Conservation (phyloP, 2,888 invertebrate genomes). For the Aplocera efformata region DNA sequence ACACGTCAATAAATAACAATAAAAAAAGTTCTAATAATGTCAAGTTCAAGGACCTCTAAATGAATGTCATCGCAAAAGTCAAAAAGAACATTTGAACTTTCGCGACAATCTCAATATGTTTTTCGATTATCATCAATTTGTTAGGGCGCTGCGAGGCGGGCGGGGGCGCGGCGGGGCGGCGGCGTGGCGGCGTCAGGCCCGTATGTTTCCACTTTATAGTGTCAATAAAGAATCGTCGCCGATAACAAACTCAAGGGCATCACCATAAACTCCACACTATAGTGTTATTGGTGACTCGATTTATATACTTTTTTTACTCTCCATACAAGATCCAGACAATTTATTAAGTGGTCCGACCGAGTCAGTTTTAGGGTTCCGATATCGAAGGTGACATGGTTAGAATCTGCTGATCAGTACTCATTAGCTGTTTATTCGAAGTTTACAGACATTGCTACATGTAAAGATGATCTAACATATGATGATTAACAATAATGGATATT, state of each 20-base stretch:
- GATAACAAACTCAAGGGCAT: slow-evolving; percentile 58
- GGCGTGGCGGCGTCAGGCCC: slow-evolving; percentile 27
- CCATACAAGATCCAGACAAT: slow-evolving; percentile 54
- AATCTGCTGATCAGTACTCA: too few relatives aligned
- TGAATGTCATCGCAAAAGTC: slow-evolving; percentile 15
- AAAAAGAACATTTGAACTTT: slow-evolving; percentile 21
- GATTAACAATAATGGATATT: too few relatives aligned
- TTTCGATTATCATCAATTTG: slow-evolving; percentile 26
- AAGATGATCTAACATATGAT: too few relatives aligned
- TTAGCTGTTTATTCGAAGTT: too few relatives aligned
- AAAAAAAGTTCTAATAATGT: slow-evolving; percentile 1
- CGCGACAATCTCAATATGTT: slow-evolving; percentile 22
- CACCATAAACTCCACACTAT: slow-evolving; percentile 73
- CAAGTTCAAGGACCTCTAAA: slow-evolving; percentile 14
- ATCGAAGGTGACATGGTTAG: too few relatives aligned
- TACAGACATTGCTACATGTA: too few relatives aligned
- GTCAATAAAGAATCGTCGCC: slow-evolving; percentile 69
- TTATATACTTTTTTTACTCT: slow-evolving; percentile 59
- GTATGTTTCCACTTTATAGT: slow-evolving; percentile 62
- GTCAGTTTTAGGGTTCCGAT: slow-evolving; percentile 34
- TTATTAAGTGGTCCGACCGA: slow-evolving; percentile 65
- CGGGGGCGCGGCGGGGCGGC: slow-evolving; percentile 16
- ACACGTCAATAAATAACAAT: too few relatives aligned
- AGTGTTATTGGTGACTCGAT: slow-evolving; percentile 71
- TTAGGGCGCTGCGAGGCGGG: slow-evolving; percentile 17